A percentile compares a stretch with the other conserved stretches of the same genome.
These are phyloP conservation scores for Myrmophylax atrothorax DNA, from an alignment of 2,113 vertebrate species.

Conservation along the genomic window DNA sequence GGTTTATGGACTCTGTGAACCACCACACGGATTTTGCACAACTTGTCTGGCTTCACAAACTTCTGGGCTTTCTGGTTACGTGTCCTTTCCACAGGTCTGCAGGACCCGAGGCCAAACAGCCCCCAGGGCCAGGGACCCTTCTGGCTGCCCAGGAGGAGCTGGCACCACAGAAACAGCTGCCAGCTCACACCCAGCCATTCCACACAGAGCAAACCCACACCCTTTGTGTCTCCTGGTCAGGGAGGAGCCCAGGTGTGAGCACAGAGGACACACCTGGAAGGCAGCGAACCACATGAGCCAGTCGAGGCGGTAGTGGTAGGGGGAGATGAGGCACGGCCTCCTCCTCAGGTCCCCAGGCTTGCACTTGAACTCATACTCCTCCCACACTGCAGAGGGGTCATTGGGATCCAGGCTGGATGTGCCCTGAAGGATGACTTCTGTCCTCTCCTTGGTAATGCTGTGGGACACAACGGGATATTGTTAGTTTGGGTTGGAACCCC, in stretches of 20 bases:
- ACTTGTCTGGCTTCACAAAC: background rate
- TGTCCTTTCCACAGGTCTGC: background rate
- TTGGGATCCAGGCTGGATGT: constrained; percentile 83
- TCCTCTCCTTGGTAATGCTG: constrained; percentile 95
- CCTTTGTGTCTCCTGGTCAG: background rate
- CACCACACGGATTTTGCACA: background rate
- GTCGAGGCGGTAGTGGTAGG: constrained; percentile 95
- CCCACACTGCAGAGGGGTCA: constrained; percentile 82
- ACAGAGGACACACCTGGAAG: constrained; percentile 83
- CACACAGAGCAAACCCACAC: background rate
- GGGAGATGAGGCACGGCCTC: constrained; percentile 86
- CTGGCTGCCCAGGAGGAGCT: background rate
- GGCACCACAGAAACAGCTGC: background rate
- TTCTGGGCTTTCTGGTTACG: background rate
- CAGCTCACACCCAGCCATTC: background rate
- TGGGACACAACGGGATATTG: background rate
- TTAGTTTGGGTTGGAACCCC: background rate
- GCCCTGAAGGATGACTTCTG: constrained; percentile 91
- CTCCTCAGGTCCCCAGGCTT: constrained; percentile 85
- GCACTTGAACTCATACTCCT: constrained; percentile 94
- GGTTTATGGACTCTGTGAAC: background rate
- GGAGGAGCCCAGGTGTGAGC: background rate
- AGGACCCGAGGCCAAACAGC: rapidly evolving
- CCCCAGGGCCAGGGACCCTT: rapidly evolving
- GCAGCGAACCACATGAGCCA: constrained; percentile 99